Percentiles rank a stretch among this genome's conserved stretches.
These are phyloP conservation scores for Schrankia costaestrigalis DNA, from an alignment of 2,888 invertebrate genomes.

Conservation along the genomic window DNA sequence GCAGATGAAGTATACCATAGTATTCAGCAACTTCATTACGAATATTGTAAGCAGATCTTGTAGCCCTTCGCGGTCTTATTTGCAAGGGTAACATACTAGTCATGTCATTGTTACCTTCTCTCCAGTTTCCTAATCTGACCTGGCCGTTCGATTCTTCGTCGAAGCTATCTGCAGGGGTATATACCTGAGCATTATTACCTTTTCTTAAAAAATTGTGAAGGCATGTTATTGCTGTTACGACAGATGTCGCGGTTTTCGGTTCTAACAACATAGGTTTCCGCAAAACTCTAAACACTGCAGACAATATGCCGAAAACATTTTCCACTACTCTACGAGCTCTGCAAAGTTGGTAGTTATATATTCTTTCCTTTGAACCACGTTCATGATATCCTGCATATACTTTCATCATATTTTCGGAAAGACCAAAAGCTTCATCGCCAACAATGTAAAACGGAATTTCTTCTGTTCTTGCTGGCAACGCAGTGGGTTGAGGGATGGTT, in stretches of 20 bases:
- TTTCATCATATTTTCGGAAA: constrained; percentile 10
- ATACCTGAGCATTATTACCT: constrained; percentile 7
- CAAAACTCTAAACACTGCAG: constrained; percentile 14
- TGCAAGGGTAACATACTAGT: constrained; percentile 12
- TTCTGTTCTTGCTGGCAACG: constrained; percentile 10
- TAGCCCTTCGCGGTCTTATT: constrained; percentile 20
- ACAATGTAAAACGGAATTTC: constrained; percentile 11
- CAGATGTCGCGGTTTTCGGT: constrained; percentile 12
- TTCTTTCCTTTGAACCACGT: constrained; percentile 5
- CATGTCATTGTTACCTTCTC: constrained; percentile 10
- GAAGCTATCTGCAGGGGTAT: constrained; percentile 2
- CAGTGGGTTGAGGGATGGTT: constrained; percentile 6
- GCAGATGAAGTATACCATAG: constrained; percentile 19
- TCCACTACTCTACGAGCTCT: constrained; percentile 2
- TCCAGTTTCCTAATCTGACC: constrained; percentile 5
- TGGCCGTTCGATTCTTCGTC: constrained; percentile 7
- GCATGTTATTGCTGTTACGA: constrained; percentile 8
- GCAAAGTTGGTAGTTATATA: constrained; percentile 7
- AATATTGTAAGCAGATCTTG: constrained; percentile 21
- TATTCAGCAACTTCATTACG: constrained; percentile 20
- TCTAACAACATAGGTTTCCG: constrained; percentile 18
- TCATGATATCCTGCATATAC: constrained; percentile 10
- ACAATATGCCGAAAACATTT: constrained; percentile 3
- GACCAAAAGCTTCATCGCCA: constrained; percentile 14
- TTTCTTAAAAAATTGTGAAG: constrained; percentile 10